phyloP scores from a whole-genome alignment of 2,888 invertebrate species.

The Agapostemon virescens region DNA sequence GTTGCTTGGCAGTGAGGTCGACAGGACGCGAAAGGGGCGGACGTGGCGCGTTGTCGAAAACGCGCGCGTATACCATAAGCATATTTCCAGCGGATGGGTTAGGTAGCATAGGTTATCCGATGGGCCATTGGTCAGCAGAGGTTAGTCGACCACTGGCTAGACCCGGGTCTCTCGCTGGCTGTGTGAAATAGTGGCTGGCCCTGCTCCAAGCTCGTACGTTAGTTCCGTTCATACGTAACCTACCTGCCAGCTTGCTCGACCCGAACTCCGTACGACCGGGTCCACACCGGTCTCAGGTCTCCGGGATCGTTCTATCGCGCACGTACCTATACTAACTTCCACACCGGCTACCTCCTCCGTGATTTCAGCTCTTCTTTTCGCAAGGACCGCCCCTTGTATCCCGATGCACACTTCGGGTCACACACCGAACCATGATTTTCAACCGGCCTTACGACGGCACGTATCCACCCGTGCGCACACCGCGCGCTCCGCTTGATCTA shows the following conservation, averaged over 20 bases:
- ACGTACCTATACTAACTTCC: constrained; percentile 49
- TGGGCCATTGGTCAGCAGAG: constrained; percentile 77
- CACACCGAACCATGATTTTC: constrained; percentile 42
- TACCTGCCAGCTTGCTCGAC: constrained; percentile 70
- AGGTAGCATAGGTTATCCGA: constrained; percentile 76
- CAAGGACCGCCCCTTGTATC: constrained; percentile 14
- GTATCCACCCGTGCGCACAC: constrained; percentile 17
- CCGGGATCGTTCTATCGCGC: constrained; percentile 34
- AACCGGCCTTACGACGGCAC: constrained; percentile 34
- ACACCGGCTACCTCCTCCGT: constrained; percentile 3
- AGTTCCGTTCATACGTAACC: constrained; percentile 77
- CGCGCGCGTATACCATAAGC: constrained; percentile 71
- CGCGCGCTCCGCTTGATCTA: constrained; percentile 55
- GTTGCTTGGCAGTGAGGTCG: constrained; percentile 19
- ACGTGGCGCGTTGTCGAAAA: constrained; percentile 62
- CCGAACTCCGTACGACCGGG: constrained; percentile 29
- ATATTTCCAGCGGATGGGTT: constrained; percentile 76
- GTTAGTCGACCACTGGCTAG: constrained; percentile 72
- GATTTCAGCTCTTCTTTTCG: constrained; percentile 7
- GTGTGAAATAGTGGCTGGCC: constrained; percentile 79
- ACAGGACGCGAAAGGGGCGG: constrained; percentile 55
- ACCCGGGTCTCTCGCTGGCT: constrained; percentile 66
- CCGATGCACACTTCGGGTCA: constrained; percentile 8
- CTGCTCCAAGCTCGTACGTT: constrained; percentile 78
- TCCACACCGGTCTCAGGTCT: constrained; percentile 20